Percentiles rank a stretch among this genome's conserved stretches.
Evolutionary conservation across 2,888 invertebrate genomes (phyloP).

Genomic region (Trichogramma dendrolimi): DNA sequence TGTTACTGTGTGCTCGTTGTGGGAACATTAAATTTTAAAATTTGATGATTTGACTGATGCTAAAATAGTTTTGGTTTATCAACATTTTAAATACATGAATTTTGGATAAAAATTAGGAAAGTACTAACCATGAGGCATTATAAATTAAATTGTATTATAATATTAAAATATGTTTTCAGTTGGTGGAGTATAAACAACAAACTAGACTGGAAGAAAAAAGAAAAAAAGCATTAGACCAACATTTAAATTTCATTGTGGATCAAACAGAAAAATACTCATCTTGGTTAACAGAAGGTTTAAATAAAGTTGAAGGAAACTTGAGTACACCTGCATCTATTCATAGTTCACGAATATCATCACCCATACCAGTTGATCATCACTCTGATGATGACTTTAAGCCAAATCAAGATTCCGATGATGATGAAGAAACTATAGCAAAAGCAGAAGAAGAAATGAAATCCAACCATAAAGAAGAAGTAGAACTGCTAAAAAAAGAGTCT

Average conservation of each 20-base stretch:
- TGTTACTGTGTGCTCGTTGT: constrained; percentile 51
- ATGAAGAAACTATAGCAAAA: constrained; percentile 90
- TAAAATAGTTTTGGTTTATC: constrained; percentile 18
- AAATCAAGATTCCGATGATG: constrained; percentile 73
- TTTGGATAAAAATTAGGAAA: neutral
- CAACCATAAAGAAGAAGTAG: constrained; percentile 70
- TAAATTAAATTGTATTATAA: constrained; percentile 15
- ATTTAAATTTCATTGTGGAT: constrained; percentile 95
- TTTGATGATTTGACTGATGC: constrained; percentile 6
- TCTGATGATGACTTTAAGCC: constrained; percentile 79
- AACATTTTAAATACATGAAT: constrained; percentile 21
- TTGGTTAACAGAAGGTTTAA: constrained; percentile 81
- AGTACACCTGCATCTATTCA: constrained; percentile 51
- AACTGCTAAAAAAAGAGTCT: constrained; percentile 82
- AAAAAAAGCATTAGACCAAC: constrained; percentile 91
- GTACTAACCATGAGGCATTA: constrained; percentile 15
- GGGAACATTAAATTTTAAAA: constrained; percentile 45
- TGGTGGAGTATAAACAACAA: constrained; percentile 91
- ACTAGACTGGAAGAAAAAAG: constrained; percentile 90
- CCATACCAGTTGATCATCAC: constrained; percentile 41
- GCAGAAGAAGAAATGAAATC: constrained; percentile 67
- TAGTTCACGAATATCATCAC: constrained; percentile 51
- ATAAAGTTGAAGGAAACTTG: constrained; percentile 55
- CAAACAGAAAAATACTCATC: constrained; percentile 97
- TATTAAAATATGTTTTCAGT: constrained; percentile 50